Evolutionary conservation across 2,888 invertebrate species (phyloP), one percentile per base, ranked within the genome.

Genomic region (Dione vanillae): DNA sequence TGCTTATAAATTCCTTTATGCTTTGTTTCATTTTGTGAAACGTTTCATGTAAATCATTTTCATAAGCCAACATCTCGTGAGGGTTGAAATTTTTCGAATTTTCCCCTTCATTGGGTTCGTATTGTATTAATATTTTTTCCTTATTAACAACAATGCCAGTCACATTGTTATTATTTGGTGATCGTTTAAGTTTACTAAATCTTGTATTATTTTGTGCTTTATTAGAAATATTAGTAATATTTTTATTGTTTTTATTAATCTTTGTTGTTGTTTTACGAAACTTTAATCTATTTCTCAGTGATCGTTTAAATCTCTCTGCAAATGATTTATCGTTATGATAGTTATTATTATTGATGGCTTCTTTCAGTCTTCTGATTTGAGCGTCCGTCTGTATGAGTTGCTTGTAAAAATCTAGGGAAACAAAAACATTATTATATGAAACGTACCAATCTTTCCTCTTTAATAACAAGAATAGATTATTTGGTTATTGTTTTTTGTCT

Each of bases 321-420:
- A 78, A 12, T 8, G 69, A 51, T n/a, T 76, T 73, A 11, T 76
- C 47, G 45, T 75, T 59, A 12, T 58, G 37, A 49, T 73, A 65
- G 41, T 73, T 70, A 27, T 61, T 71, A n/a, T 61, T 71, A n/a
- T 65, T 62, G 0, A 74, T 65, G 1, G 72, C 72, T 61, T 85
- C 83, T 68, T 86, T 90, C 0, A 92, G 74, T 1, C 82, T 83
- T 61, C 82, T 83, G 19, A 92, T 90, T 69, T 89, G 83, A 0
- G 82, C 83, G 16, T 92, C 92, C 0, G 90, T 89, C 78, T 87
- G 76, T 2, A 90, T 73, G 0, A 92, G 81, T 72, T 88, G 89
- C 62, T 85, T 87, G 79, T 88, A 91, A 72, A 92, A 92, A 54
- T 87, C 92, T 92, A 78, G n/a, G n/a, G n/a, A n/a, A 0, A 49